These are phyloP conservation scores for Gortyna flavago DNA, from an alignment of 2,888 invertebrate species.

Conservation along the genomic window DNA sequence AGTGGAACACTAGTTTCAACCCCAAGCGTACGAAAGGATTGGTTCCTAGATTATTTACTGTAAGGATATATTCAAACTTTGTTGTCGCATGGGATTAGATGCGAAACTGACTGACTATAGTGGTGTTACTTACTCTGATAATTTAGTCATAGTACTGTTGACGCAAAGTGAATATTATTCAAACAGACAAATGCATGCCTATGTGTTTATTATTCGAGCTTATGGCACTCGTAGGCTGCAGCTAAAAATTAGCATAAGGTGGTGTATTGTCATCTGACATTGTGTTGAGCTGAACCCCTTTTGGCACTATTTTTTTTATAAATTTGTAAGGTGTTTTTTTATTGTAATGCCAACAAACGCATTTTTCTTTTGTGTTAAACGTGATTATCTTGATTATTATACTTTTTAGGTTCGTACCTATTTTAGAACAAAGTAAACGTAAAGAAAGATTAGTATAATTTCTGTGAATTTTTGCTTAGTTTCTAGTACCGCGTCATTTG, in stretches of 20 bases:
- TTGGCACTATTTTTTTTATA: too few species aligned
- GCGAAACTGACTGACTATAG: slow-evolving; percentile 16
- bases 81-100: slow-evolving; percentile 9
- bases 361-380: too few species aligned
- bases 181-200: background rate
- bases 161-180: slow-evolving; percentile 6
- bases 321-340: too few species aligned
- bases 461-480: background rate
- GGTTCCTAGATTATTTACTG: slow-evolving; percentile 49
- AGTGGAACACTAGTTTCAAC: slow-evolving; percentile 15
- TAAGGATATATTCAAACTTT: slow-evolving; percentile 31
- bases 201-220: background rate
- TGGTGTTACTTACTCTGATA: slow-evolving; percentile 22
- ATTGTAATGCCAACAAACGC: too few species aligned
- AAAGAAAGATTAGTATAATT: background rate
- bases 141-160: background rate
- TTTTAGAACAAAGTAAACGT: background rate
- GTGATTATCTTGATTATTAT: background rate
- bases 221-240: background rate
- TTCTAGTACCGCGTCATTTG: background rate
- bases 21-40: slow-evolving; percentile 30
- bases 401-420: background rate
- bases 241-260: background rate
- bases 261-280: too few species aligned
- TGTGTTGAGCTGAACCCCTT: too few species aligned